Evolutionary conservation across 2,797 vertebrate genomes (phyloP).

Genomic region (Acridotheres tristis): DNA sequence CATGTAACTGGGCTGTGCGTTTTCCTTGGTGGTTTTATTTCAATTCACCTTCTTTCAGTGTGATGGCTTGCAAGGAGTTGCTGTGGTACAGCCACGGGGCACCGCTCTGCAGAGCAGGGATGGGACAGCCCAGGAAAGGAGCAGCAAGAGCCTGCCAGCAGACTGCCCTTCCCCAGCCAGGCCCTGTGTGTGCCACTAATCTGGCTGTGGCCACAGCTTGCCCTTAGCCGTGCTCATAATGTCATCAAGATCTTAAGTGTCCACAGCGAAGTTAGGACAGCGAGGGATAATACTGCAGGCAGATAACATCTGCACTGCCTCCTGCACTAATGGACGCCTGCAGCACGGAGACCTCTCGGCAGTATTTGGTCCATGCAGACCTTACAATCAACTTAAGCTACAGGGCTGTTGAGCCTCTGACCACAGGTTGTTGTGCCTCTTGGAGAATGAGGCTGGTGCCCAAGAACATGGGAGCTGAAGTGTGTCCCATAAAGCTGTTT

Average conservation of each 20-base stretch:
- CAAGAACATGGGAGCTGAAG: background rate
- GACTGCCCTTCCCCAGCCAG: background rate
- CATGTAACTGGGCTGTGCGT: background rate
- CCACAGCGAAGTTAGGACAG: slow-evolving; percentile 31
- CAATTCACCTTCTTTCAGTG: background rate
- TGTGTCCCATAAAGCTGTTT: background rate
- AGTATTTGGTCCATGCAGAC: background rate
- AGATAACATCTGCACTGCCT: slow-evolving; percentile 56
- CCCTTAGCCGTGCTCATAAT: slow-evolving; percentile 40
- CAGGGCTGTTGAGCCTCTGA: background rate
- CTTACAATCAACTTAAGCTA: slow-evolving; percentile 1
- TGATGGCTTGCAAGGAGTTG: background rate
- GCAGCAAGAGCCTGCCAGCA: background rate
- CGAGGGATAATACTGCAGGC: background rate
- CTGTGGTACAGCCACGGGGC: background rate
- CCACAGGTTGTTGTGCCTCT: background rate
- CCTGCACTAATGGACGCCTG: slow-evolving; percentile 39
- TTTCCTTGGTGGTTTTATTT: background rate
- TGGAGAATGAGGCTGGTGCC: background rate
- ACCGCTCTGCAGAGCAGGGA: background rate
- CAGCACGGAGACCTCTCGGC: background rate
- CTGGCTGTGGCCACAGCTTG: slow-evolving; percentile 23
- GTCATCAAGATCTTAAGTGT: slow-evolving; percentile 57
- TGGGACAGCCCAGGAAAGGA: background rate
- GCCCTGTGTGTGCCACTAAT: background rate